phyloP scores from a whole-genome alignment of 2,113 vertebrate species.

The Caretta caretta region DNA sequence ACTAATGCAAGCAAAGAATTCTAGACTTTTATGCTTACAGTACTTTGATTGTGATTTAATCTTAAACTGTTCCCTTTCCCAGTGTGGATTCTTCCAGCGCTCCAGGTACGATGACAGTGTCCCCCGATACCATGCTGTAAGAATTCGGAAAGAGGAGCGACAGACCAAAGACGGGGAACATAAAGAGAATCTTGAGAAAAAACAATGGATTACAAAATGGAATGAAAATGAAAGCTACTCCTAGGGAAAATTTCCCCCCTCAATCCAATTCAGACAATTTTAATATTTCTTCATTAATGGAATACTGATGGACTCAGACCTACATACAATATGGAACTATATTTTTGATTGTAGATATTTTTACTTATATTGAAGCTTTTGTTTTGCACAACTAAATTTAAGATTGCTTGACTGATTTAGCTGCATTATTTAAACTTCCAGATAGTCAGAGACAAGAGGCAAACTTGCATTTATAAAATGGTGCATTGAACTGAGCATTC shows the following conservation, averaged over 20 bases:
- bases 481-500: not conserved
- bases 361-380: slow-evolving; percentile 56
- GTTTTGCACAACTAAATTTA: slow-evolving; percentile 76
- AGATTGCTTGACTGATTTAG: slow-evolving; percentile 60
- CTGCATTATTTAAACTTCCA: slow-evolving; percentile 75
- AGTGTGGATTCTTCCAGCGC: slow-evolving; percentile 98
- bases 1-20: not conserved
- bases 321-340: slow-evolving; percentile 52
- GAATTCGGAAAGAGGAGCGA: slow-evolving; percentile 91
- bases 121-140: slow-evolving; percentile 94
- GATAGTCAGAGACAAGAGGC: not conserved
- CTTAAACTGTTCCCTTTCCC: not conserved
- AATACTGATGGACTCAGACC: slow-evolving; percentile 44
- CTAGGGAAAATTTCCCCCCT: slow-evolving; percentile 60
- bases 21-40: not conserved
- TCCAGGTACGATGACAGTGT: slow-evolving; percentile 92
- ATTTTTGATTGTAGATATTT: slow-evolving; percentile 66
- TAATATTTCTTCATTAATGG: slow-evolving; percentile 27
- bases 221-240: slow-evolving; percentile 93
- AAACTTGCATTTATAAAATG: not conserved
- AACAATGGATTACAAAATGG: slow-evolving; percentile 96
- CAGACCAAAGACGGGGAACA: slow-evolving; percentile 84
- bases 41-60: not conserved
- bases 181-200: slow-evolving; percentile 85
- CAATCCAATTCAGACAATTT: slow-evolving; percentile 23